Evolutionary conservation across 2,797 vertebrate species (phyloP), one percentile per base, ranked within the genome.

Genomic region (Hipposideros larvatus): DNA sequence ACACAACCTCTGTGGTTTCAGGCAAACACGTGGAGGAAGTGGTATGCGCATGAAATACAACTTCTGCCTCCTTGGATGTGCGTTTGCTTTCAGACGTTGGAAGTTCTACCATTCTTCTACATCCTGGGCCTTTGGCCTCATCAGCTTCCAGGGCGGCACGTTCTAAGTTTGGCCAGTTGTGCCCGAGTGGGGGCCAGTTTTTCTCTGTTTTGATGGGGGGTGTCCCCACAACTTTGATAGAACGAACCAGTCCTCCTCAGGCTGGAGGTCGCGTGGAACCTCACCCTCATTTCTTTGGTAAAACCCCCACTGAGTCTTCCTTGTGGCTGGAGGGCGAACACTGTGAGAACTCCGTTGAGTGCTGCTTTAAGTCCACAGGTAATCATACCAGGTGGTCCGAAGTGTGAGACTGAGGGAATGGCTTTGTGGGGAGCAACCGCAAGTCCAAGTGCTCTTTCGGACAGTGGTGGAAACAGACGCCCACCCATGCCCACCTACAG

Each of bases 251-350:
- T 7, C 3, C 2, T 34, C 28, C 16, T 61, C 53, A 59, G 71
- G 16, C 34, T 24, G 16, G 21, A 4, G 61, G 70, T 37, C 1
- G 1, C 48, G 3, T 7, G 11, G 70, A 53, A 22, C 5, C 0
- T 2, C 18, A 4, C 34, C 41, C 8, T 11, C 3, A 0, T 5
- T 63, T 46, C 65, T 73, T 34, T 43, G 43, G 34, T 19, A 21
- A 90, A 61, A 7, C 28, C 61, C 34, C 10, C 21, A 2, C 16
- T 1, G 1, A 13, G 34, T 26, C 51, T 51, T 3, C 2, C 28
- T 3, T 2, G 0, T 16, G n/a, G 0, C 22, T 7, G 2, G 0
- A 7, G 9, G 61, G n/a, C 4, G 21, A 34, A 3, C 26, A 0
- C 6, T 2, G 26, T 1, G 7, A 63, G 51, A 31, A 61, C 51